A percentile compares a stretch with the other conserved stretches of the same genome.
Evolutionary conservation across 2,797 vertebrate genomes (phyloP).

Genomic region (Champsocephalus gunnari): DNA sequence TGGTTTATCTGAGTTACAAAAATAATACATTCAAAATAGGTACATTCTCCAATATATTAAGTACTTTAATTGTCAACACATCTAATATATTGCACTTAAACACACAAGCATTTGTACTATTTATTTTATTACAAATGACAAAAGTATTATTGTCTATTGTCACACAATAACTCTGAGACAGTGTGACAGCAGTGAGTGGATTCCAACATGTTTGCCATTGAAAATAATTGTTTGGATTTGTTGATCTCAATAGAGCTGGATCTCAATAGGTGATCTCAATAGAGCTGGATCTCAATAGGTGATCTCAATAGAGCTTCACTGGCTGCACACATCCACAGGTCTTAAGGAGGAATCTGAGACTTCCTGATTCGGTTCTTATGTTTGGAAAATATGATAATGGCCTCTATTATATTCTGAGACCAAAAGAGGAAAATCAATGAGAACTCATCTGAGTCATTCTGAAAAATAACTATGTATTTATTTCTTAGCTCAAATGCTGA

Average conservation of each 20-base stretch:
- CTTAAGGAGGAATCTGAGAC: slow-evolving; percentile 12
- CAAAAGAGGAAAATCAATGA: slow-evolving; percentile 13
- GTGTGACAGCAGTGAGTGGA: slow-evolving; percentile 20
- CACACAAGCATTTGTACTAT: slow-evolving; percentile 16
- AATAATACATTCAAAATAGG: no score
- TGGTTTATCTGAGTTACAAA: neutral
- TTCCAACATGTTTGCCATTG: slow-evolving; percentile 15
- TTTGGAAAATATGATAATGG: slow-evolving; percentile 16
- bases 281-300: neutral
- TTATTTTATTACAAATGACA: slow-evolving; percentile 22
- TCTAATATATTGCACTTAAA: slow-evolving; percentile 14
- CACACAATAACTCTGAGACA: slow-evolving; percentile 19
- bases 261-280: neutral
- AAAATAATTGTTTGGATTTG: slow-evolving; percentile 5
- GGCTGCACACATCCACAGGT: slow-evolving; percentile 14
- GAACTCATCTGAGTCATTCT: slow-evolving; percentile 3
- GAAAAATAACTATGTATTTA: slow-evolving; percentile 23
- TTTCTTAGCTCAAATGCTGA: neutral
- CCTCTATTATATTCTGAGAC: slow-evolving; percentile 6
- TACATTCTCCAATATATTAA: slow-evolving; percentile 16
- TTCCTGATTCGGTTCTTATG: neutral
- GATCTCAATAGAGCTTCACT: slow-evolving; percentile 11
- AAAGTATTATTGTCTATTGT: slow-evolving; percentile 37
- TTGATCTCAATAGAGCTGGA: no score
- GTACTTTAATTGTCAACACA: slow-evolving; percentile 14